A percentile compares a stretch with the other conserved stretches of the same genome.
Evolutionary conservation across 2,797 vertebrate genomes (phyloP).

Genomic region (Alosa sapidissima): DNA sequence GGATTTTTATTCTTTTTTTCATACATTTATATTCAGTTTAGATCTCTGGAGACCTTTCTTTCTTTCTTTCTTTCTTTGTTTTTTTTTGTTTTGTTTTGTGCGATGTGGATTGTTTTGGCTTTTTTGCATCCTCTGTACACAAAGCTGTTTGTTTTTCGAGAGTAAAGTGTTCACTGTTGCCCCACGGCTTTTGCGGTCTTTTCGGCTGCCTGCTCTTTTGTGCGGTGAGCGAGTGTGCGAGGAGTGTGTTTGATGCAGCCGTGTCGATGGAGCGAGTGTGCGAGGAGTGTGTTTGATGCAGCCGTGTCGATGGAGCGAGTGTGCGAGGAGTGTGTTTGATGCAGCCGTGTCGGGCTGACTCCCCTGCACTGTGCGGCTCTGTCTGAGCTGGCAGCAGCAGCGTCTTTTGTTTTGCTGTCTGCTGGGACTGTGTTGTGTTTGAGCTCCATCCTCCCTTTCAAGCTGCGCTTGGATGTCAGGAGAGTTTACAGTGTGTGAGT

Average conservation of each 20-base stretch:
- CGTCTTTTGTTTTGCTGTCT: background rate
- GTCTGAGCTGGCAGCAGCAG: background rate
- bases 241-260: background rate
- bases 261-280: background rate
- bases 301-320: background rate
- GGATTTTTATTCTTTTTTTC: background rate
- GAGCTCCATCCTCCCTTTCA: background rate
- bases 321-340: background rate
- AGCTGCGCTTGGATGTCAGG: background rate
- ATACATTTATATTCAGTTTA: background rate
- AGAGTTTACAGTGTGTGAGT: background rate
- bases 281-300: background rate
- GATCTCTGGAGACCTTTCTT: background rate
- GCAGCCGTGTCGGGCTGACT: background rate
- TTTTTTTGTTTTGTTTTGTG: background rate
- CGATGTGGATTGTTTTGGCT: background rate
- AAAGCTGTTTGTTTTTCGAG: background rate
- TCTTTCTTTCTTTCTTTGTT: background rate
- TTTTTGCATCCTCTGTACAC: background rate
- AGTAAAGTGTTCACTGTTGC: background rate
- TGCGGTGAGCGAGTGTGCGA: background rate
- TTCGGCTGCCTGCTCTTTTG: too few relatives aligned
- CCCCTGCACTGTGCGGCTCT: background rate
- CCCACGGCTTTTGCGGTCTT: too few relatives aligned
- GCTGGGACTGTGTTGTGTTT: conserved; percentile 8